A percentile compares a stretch with the other conserved stretches of the same genome.
Evolutionary conservation across 2,888 invertebrate species (phyloP).

Genomic region (Graphium colonna): DNA sequence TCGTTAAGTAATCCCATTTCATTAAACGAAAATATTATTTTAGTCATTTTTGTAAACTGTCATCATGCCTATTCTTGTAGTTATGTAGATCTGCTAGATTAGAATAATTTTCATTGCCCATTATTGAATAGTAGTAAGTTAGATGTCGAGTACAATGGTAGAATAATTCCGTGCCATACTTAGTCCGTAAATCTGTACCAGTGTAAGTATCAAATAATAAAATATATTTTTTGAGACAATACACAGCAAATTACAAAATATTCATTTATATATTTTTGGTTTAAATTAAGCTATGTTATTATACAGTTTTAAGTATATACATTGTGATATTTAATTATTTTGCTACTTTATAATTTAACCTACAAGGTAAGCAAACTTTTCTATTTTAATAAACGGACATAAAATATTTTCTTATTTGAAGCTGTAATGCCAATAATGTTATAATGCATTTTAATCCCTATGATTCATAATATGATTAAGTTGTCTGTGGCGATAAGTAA

Average conservation of each 20-base stretch:
- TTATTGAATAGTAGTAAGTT: constrained; percentile 1
- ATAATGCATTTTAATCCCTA: background rate
- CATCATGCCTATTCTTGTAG: background rate
- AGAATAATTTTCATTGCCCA: background rate
- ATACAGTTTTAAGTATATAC: no score
- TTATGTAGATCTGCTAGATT: constrained; percentile 16
- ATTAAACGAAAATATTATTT: no score
- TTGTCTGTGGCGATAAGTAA: no score
- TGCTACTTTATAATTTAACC: no score
- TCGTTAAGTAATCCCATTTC: no score
- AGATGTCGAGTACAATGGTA: constrained; percentile 1
- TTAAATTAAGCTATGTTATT: no score
- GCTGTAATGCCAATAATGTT: no score
- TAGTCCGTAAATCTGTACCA: constrained; percentile 5
- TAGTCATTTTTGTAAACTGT: no score
- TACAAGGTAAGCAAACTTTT: no score
- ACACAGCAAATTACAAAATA: background rate
- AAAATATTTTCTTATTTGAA: background rate
- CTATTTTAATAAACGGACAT: no score
- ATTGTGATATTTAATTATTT: no score
- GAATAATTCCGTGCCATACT: constrained; percentile 26
- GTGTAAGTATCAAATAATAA: background rate
- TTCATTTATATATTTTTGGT: background rate
- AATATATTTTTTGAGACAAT: background rate
- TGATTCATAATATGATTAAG: background rate